These are phyloP conservation scores for Leucophenga maculata DNA, from an alignment of 2,888 invertebrate genomes.

Conservation along the genomic window DNA sequence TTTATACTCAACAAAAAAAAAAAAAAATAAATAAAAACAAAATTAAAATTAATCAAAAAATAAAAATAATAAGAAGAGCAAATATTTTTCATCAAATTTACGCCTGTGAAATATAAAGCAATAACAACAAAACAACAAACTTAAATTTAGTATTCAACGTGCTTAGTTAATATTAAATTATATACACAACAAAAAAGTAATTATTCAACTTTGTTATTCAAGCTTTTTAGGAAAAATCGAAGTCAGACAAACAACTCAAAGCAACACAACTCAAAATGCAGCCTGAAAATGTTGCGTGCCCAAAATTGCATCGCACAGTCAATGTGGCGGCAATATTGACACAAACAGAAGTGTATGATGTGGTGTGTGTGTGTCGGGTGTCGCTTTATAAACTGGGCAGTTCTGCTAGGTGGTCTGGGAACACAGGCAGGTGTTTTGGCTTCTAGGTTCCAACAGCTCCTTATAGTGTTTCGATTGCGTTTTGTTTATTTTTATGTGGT, in stretches of 20 bases:
- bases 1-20: conserved; percentile 3
- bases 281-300: conserved; percentile 50
- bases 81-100: background rate
- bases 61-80: background rate
- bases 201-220: conserved; percentile 24
- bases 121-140: conserved; percentile 17
- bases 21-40: background rate
- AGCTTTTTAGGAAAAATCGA: conserved; percentile 36
- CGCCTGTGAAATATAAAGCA: conserved; percentile 25
- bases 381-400: no score
- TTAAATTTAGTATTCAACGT: conserved; percentile 2
- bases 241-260: conserved; percentile 59
- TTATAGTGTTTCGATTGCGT: background rate
- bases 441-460: no score
- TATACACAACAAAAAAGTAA: conserved; percentile 40
- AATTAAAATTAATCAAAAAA: conserved; percentile 3
- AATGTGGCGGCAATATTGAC: background rate
- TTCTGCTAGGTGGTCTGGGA: background rate
- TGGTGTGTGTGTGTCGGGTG: background rate
- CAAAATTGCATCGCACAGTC: conserved; percentile 45
- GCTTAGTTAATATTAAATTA: background rate
- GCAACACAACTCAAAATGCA: conserved; percentile 32
- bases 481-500: background rate
- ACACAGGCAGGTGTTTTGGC: background rate
- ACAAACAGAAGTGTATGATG: no score